A percentile compares a stretch with the other conserved stretches of the same genome.
phyloP scores from a whole-genome alignment of 2,113 vertebrate genomes.

The Poecilia latipinna region DNA sequence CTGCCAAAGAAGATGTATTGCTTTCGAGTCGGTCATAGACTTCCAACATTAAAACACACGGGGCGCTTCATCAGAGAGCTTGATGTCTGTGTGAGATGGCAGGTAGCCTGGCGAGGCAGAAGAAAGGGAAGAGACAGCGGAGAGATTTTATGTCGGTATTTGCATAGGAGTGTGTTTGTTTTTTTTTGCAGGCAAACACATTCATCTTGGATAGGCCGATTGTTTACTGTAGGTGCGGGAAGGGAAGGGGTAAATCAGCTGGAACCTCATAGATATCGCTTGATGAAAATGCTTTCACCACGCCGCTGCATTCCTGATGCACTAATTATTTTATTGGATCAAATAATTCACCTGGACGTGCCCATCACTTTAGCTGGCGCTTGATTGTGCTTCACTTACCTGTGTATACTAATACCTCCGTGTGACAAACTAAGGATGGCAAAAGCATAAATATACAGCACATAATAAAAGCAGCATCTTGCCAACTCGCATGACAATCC shows the following conservation, averaged over 20 bases:
- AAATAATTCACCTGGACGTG: slow-evolving; percentile 72
- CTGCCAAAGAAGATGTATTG: slow-evolving; percentile 82
- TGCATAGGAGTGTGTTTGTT: slow-evolving; percentile 61
- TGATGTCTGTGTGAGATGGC: slow-evolving; percentile 79
- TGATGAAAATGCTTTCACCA: slow-evolving; percentile 77
- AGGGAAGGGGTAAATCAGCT: slow-evolving; percentile 68
- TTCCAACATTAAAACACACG: slow-evolving; percentile 80
- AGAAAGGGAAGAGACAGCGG: slow-evolving; percentile 57
- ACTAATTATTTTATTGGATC: slow-evolving; percentile 78
- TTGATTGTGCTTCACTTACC: slow-evolving; percentile 56
- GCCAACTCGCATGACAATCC: slow-evolving; percentile 20
- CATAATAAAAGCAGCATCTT: slow-evolving; percentile 37
- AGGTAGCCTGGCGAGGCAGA: slow-evolving; percentile 76
- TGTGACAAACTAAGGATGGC: slow-evolving; percentile 32
- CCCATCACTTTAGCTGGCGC: slow-evolving; percentile 57
- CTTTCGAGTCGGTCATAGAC: slow-evolving; percentile 75
- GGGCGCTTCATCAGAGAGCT: slow-evolving; percentile 78
- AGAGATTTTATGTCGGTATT: slow-evolving; percentile 69
- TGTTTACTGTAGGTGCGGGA: slow-evolving; percentile 57
- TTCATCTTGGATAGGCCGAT: slow-evolving; percentile 69
- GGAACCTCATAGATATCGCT: slow-evolving; percentile 60
- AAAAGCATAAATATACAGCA: slow-evolving; percentile 51
- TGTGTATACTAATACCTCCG: slow-evolving; percentile 49
- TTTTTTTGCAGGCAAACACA: slow-evolving; percentile 60
- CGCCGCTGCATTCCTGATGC: slow-evolving; percentile 48